Percentiles rank a stretch among this genome's conserved stretches.
Evolutionary conservation across 35 echinoderm and acorn worm species (phyloP).

Genomic region (Eucidaris tribuloides): DNA sequence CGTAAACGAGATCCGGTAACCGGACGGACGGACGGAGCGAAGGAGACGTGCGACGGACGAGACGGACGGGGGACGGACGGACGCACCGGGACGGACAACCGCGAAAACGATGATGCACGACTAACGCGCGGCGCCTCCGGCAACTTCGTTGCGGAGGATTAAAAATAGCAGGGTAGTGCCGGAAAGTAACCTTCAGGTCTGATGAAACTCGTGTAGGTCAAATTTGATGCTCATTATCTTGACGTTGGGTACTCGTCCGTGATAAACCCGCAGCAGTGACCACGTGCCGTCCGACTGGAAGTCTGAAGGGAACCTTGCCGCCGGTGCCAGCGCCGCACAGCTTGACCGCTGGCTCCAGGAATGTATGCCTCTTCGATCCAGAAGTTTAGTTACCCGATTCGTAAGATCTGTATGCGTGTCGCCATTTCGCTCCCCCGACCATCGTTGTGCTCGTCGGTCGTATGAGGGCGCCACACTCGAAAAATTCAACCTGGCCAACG

Average conservation of each 20-base stretch:
- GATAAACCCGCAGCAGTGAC: conserved; percentile 72
- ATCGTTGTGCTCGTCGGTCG: conserved; percentile 24
- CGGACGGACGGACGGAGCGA: too few relatives aligned
- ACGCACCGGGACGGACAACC: too few relatives aligned
- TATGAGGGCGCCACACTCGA: conserved; percentile 47
- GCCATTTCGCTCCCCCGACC: conserved; percentile 33
- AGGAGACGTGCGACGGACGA: too few relatives aligned
- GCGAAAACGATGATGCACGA: too few relatives aligned
- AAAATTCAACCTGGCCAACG: conserved; percentile 46
- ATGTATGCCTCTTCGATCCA: conserved; percentile 45
- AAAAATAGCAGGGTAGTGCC: too few relatives aligned
- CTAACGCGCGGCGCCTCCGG: too few relatives aligned
- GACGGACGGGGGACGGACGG: too few relatives aligned
- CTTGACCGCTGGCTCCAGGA: conserved; percentile 51
- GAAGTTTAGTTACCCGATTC: conserved; percentile 49
- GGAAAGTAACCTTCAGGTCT: conserved; percentile 60
- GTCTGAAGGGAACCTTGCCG: conserved; percentile 83
- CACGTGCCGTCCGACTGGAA: conserved; percentile 72
- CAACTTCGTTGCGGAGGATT: too few relatives aligned
- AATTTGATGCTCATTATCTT: conserved; percentile 74
- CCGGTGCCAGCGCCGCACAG: conserved; percentile 90
- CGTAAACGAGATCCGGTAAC: too few relatives aligned
- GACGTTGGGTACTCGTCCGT: conserved; percentile 46
- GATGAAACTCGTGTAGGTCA: conserved; percentile 73
- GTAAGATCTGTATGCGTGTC: conserved; percentile 77